Evolutionary conservation across 1,140 invertebrate genomes (phyloP).

Genomic region (Brachionus koreanus): DNA sequence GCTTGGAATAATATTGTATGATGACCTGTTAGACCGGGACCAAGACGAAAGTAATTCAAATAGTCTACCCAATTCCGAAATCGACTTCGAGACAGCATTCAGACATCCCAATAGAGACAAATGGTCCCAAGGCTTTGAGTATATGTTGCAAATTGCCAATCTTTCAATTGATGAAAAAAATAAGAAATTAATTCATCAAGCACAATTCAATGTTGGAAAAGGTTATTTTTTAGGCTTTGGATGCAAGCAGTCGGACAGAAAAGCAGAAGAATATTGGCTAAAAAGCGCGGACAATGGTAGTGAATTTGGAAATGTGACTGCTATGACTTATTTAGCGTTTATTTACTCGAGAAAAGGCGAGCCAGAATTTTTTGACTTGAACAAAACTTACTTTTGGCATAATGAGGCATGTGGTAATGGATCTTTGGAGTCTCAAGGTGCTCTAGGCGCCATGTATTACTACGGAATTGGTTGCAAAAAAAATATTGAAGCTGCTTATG

Average conservation of each 20-base stretch:
- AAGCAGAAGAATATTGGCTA: conserved; percentile 58
- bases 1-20: conserved; percentile 53
- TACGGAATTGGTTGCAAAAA: conserved; percentile 54
- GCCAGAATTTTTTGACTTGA: conserved; percentile 50
- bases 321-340: conserved; percentile 56
- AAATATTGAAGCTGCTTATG: conserved; percentile 51
- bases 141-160: conserved; percentile 50
- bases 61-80: not conserved
- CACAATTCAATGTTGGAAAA: conserved; percentile 55
- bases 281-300: conserved; percentile 57
- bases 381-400: conserved; percentile 59
- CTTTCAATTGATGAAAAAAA: conserved; percentile 46
- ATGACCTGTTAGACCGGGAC: conserved; percentile 52
- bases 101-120: conserved; percentile 15
- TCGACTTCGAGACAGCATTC: not conserved
- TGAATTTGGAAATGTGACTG: conserved; percentile 53
- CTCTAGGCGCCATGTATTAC: conserved; percentile 58
- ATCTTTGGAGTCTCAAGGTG: conserved; percentile 57
- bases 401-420: conserved; percentile 59
- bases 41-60: not conserved
- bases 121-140: conserved; percentile 52
- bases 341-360: conserved; percentile 53
- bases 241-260: conserved; percentile 51
- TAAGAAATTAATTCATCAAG: conserved; percentile 51
- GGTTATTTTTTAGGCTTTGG: conserved; percentile 58